These are phyloP conservation scores for Natrix natrix DNA, from an alignment of 2,797 vertebrate genomes.

Conservation along the genomic window DNA sequence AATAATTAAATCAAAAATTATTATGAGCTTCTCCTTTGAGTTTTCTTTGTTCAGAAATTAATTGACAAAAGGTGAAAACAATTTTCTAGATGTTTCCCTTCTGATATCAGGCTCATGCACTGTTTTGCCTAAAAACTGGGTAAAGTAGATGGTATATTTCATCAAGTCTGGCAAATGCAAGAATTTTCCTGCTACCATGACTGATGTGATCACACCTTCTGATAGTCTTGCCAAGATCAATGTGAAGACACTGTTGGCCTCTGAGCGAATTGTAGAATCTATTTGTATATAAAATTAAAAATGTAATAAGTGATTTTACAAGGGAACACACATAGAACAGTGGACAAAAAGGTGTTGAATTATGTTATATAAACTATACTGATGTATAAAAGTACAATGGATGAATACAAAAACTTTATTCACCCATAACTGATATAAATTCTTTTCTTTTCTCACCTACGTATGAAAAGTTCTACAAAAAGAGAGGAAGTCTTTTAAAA, in stretches of 20 bases:
- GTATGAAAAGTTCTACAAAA: not conserved
- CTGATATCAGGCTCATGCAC: not conserved
- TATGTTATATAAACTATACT: not conserved
- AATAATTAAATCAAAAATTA: not conserved
- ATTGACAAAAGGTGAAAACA: not conserved
- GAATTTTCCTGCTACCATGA: not conserved
- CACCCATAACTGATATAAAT: not conserved
- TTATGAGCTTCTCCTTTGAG: not conserved
- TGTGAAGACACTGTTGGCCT: not conserved
- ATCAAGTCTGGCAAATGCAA: not conserved
- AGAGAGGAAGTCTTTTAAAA: conserved; percentile 30
- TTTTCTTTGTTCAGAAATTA: not conserved
- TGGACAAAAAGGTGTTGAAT: not conserved
- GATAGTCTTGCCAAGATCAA: not conserved
- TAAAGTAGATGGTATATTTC: not conserved
- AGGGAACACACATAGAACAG: not conserved
- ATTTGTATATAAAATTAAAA: not conserved
- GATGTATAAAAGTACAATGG: not conserved
- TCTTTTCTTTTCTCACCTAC: not conserved
- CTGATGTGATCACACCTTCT: not conserved
- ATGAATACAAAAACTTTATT: not conserved
- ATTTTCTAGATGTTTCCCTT: not conserved
- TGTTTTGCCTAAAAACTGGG: not conserved
- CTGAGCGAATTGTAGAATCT: not conserved
- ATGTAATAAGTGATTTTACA: not conserved